These are phyloP conservation scores for Trididemnum clinides DNA, from an alignment of 23 tunicate species.

Conservation along the genomic window DNA sequence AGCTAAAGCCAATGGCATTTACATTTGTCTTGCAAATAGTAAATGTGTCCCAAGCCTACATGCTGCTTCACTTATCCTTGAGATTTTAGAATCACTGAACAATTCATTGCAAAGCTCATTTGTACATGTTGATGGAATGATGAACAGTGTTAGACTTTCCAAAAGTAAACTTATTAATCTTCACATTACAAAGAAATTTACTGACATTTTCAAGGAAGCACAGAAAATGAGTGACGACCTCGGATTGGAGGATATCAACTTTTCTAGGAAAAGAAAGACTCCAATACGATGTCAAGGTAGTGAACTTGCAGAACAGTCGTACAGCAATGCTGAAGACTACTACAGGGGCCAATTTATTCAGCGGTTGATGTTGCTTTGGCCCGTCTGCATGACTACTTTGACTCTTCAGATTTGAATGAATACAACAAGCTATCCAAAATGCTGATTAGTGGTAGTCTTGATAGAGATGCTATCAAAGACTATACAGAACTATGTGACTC, in stretches of 20 bases:
- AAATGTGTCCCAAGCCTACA: background rate
- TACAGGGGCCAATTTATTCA: background rate
- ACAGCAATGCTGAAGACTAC: background rate
- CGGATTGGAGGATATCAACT: background rate
- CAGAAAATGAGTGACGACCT: background rate
- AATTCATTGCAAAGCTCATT: background rate
- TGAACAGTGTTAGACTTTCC: background rate
- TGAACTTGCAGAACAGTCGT: background rate
- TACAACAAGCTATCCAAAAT: background rate
- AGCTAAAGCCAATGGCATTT: background rate
- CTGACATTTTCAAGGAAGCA: background rate
- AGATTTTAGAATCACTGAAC: background rate
- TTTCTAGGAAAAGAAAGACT: background rate
- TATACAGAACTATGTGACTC: too few relatives aligned
- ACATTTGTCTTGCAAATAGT: background rate
- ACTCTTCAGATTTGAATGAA: background rate
- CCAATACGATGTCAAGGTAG: background rate
- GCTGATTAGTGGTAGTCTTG: background rate
- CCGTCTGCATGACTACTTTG: background rate
- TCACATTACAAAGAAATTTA: background rate
- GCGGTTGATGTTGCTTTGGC: background rate
- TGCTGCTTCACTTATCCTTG: background rate
- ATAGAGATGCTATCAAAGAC: background rate
- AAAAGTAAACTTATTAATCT: background rate
- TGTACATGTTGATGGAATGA: background rate